Percentiles rank a stretch among this genome's conserved stretches.
Conservation (phyloP, 2,888 invertebrate species). For the Drosophila tanythrix region DNA sequence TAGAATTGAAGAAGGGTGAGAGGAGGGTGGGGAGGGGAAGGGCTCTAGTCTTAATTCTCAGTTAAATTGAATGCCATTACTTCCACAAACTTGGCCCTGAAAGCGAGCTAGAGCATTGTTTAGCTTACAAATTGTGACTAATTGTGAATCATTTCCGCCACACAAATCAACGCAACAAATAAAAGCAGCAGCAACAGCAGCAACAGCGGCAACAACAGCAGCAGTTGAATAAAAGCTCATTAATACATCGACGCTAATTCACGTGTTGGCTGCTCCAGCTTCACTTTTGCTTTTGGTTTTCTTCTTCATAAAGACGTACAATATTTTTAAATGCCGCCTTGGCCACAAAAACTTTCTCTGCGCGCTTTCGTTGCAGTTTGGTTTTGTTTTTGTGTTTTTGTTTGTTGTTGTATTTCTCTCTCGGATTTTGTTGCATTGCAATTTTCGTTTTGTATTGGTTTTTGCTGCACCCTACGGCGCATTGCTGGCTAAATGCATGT, state of each 20-base stretch:
- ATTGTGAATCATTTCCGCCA: slow-evolving; percentile 63
- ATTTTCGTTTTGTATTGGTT: slow-evolving; percentile 29
- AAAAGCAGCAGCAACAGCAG: slow-evolving; percentile 7
- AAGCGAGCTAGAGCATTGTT: slow-evolving; percentile 6
- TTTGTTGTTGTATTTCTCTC: background rate
- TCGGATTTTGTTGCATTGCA: slow-evolving; percentile 44
- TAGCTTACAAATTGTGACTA: slow-evolving; percentile 52
- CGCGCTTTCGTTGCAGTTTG: slow-evolving; percentile 78
- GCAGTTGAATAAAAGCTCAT: slow-evolving; percentile 58
- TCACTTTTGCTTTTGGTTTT: slow-evolving; percentile 72
- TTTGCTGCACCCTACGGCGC: slow-evolving; percentile 52
- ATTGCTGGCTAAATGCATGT: slow-evolving; percentile 53
- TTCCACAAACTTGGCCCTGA: slow-evolving; percentile 42
- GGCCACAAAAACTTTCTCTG: slow-evolving; percentile 78
- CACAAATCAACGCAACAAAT: slow-evolving; percentile 33
- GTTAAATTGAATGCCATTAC: slow-evolving; percentile 10
- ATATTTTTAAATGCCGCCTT: slow-evolving; percentile 79
- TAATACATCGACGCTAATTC: slow-evolving; percentile 74
- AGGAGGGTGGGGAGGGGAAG: background rate
- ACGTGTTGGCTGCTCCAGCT: slow-evolving; percentile 42
- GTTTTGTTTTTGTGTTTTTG: slow-evolving; percentile 2
- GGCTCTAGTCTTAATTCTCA: background rate
- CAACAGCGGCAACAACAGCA: background rate
- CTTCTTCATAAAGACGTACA: slow-evolving; percentile 58
- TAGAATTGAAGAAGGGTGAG: background rate